A percentile compares a stretch with the other conserved stretches of the same genome.
Conservation (phyloP, 2,113 vertebrate species). For the Bucco capensis region DNA sequence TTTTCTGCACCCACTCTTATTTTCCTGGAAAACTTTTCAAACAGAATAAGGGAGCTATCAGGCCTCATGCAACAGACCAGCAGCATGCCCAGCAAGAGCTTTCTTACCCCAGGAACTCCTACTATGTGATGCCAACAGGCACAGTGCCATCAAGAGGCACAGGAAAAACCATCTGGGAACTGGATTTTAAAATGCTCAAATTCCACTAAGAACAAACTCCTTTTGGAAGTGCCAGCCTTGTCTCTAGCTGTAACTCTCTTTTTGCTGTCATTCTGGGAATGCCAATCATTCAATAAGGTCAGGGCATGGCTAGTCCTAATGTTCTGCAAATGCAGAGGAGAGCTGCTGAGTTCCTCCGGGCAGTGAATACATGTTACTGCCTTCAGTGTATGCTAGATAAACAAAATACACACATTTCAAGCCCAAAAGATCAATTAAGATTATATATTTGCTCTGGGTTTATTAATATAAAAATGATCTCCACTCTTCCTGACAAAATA, state of each 20-base stretch:
- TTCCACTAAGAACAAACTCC: background rate
- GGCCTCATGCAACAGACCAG: background rate
- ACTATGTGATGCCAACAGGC: background rate
- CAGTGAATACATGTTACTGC: background rate
- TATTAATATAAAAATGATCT: background rate
- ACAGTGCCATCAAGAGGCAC: background rate
- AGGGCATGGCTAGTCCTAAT: background rate
- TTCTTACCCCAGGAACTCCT: background rate
- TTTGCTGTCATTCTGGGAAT: background rate
- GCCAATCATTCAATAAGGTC: background rate
- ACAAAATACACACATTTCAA: background rate
- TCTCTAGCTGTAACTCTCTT: background rate
- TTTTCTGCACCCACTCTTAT: background rate
- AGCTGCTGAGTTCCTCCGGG: background rate
- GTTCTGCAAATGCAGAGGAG: background rate
- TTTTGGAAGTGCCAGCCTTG: background rate
- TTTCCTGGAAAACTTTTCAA: background rate
- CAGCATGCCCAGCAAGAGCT: background rate
- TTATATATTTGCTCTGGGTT: background rate
- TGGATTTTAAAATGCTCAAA: background rate
- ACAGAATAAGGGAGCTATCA: background rate
- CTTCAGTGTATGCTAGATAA: background rate
- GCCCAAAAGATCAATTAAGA: background rate
- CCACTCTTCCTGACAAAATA: background rate
- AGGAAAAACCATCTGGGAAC: background rate